phyloP scores from a whole-genome alignment of 2,113 vertebrate species.

The Nestor notabilis region DNA sequence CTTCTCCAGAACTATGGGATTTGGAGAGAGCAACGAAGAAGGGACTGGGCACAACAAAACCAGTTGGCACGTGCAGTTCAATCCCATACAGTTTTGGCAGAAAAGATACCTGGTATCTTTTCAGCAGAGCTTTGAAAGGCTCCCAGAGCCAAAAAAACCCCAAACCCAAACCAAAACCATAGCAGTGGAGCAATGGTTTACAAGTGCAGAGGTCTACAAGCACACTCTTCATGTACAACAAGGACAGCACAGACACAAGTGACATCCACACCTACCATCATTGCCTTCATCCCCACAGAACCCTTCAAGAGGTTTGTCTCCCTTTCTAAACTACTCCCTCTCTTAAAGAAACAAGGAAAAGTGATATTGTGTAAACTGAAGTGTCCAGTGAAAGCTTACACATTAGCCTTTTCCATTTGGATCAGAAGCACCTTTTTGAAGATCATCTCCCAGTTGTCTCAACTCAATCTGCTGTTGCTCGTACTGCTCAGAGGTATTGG shows the following conservation, averaged over 20 bases:
- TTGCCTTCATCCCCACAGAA: background rate
- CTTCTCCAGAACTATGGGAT: background rate
- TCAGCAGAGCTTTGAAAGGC: background rate
- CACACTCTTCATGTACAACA: background rate
- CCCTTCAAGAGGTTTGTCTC: accelerated
- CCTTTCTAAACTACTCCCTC: background rate
- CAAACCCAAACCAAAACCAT: accelerated
- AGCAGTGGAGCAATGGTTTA: background rate
- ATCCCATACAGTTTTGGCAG: background rate
- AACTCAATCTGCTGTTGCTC: background rate
- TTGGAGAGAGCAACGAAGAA: background rate
- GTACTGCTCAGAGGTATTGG: accelerated
- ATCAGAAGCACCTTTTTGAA: background rate
- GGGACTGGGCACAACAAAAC: background rate
- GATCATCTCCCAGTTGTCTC: background rate
- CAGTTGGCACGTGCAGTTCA: background rate
- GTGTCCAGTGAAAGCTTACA: background rate
- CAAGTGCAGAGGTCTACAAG: background rate
- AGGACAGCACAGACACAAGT: background rate
- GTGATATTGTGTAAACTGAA: background rate
- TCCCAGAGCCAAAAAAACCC: background rate
- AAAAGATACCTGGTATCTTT: background rate
- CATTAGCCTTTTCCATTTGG: background rate
- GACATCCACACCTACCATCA: background rate
- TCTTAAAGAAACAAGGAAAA: background rate